These are phyloP conservation scores for Pseudococcus longispinus DNA, from an alignment of 2,888 invertebrate species.

Conservation along the genomic window DNA sequence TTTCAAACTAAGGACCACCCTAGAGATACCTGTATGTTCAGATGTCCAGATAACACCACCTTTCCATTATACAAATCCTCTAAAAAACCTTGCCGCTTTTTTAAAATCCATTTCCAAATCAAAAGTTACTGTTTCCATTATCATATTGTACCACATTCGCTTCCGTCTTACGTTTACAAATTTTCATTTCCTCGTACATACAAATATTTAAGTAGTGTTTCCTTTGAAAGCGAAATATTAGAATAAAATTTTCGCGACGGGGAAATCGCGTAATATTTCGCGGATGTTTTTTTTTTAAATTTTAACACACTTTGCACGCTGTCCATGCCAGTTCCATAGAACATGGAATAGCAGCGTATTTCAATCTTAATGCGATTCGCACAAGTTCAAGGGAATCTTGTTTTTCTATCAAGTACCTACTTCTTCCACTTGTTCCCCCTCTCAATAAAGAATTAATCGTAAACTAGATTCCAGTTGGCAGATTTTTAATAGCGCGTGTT, in stretches of 20 bases:
- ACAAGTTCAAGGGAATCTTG: conserved; percentile 55
- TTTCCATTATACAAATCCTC: background rate
- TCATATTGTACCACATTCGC: background rate
- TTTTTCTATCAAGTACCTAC: conserved; percentile 25
- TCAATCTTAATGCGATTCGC: conserved; percentile 33
- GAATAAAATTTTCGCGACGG: background rate
- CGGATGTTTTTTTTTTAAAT: conserved; percentile 7
- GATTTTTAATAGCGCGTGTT: conserved; percentile 44
- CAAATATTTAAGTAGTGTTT: background rate
- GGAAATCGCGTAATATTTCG: background rate
- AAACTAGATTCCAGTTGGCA: conserved; percentile 51
- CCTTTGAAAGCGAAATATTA: background rate
- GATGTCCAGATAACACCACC: background rate
- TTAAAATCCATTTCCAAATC: background rate
- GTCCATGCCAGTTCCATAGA: background rate
- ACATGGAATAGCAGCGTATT: background rate
- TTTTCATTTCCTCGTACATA: background rate
- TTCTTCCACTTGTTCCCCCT: conserved; percentile 14
- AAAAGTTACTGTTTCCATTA: background rate
- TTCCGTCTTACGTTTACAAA: background rate
- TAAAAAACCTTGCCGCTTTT: background rate
- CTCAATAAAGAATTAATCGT: background rate
- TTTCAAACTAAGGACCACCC: too few species aligned
- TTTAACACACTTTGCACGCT: conserved; percentile 2
- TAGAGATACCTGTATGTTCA: too few species aligned